These are phyloP conservation scores for Uria aalge DNA, from an alignment of 2,113 vertebrate species.

Conservation along the genomic window DNA sequence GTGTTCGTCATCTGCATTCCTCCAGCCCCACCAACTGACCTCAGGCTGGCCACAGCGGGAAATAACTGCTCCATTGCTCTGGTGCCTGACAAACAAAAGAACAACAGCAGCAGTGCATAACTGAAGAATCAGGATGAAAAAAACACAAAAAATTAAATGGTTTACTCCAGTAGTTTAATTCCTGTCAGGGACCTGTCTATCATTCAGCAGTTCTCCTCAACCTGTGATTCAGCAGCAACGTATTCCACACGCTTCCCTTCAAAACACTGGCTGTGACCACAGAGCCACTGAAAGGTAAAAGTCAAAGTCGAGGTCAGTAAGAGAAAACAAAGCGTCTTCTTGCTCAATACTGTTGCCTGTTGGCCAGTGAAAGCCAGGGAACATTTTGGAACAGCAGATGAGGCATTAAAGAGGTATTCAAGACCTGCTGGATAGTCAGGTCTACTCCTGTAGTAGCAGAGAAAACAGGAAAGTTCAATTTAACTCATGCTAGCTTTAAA, in stretches of 20 bases:
- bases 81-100: constrained; percentile 78
- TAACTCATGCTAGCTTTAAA: not conserved
- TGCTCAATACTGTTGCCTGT: not conserved
- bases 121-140: not conserved
- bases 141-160: not conserved
- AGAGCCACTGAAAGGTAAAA: not conserved
- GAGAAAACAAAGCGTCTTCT: not conserved
- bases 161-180: not conserved
- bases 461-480: not conserved
- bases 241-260: not conserved
- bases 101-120: not conserved
- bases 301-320: not conserved
- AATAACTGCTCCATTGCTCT: constrained; percentile 93
- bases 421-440: not conserved
- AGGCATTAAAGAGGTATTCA: not conserved
- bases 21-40: constrained; percentile 99
- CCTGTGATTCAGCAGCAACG: not conserved
- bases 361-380: not conserved
- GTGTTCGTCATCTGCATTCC: constrained; percentile 95
- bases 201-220: not conserved
- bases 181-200: accelerated
- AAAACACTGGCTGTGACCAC: not conserved
- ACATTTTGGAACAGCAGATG: not conserved
- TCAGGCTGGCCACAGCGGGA: constrained; percentile 96
- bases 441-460: not conserved